Evolutionary conservation across 2,888 invertebrate genomes (phyloP), one percentile per base, ranked within the genome.

Genomic region (Lasioglossum zephyrum): DNA sequence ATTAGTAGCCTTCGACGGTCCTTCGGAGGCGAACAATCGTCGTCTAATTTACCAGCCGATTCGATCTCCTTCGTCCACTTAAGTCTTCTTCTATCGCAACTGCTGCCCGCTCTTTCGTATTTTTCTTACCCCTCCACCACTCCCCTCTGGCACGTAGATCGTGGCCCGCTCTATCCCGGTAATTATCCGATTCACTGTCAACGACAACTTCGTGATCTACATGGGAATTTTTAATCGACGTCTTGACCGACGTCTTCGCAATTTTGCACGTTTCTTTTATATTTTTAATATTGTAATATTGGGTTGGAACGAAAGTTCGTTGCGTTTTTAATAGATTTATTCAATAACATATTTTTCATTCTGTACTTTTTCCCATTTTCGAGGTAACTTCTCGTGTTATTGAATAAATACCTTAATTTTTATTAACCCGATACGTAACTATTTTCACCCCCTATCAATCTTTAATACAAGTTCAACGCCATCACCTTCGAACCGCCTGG

Each of bases 1-100:
- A 93, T 93, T 93, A 93, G 92, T 91, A 87, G 86, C 90, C 82
- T 85, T 86, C 83, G 86, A 69, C 77, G 81, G 78, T 87, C 80
- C 88, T 88, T 79, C 70, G 81, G 66, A 74, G 57, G 79, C 85
- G 90, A 84, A 92, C 91, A 92, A 92, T 91, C 87, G 88, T 85
- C 88, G 77, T 89, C 89, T 91, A 88, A 92, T 92, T 92, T 90
- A 86, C 81, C 81, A 84, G 81, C 87, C 85, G 85, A 87, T 82
- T 88, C 87, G 79, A 91, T 92, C 86, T 82, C 75, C 73, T 85
- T 83, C 77, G 75, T 73, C 82, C 84, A 87, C 74, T 88, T 79
- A 80, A 69, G 82, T 85, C 75, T 86, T 85, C 76, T 79, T 73
- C 82, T 16, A 26, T 44, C 63, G 53, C 76, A 41, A 22, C 73